Conservation (phyloP, 2,888 invertebrate species). For the Sarcophaga caerulescens region DNA sequence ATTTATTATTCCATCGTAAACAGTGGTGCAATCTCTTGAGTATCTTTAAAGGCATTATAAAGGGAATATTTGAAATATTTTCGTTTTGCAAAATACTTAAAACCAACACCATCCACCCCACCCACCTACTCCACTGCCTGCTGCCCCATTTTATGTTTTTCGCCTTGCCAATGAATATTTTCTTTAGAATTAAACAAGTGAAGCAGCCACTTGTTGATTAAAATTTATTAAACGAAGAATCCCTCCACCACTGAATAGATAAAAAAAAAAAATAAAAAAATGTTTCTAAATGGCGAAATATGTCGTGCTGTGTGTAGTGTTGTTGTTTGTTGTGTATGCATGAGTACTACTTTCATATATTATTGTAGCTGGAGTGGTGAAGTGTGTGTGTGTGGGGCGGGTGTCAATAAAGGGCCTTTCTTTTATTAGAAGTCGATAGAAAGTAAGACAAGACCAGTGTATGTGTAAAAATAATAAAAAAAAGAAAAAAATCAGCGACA, state of each 20-base stretch:
- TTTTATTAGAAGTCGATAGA: neutral
- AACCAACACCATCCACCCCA: no score
- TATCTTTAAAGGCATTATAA: conserved; percentile 17
- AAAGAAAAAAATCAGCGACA: neutral
- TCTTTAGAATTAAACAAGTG: neutral
- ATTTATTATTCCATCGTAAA: neutral
- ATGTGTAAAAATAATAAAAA: no score
- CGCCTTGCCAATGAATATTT: neutral
- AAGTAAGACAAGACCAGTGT: neutral
- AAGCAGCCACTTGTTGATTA: conserved; percentile 62
- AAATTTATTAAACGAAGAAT: conserved; percentile 50
- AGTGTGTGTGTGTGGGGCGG: neutral
- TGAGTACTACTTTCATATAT: neutral
- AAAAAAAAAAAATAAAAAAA: no score
- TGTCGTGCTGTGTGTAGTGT: no score
- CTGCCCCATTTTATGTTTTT: no score
- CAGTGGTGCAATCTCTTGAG: neutral
- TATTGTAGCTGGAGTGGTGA: neutral
- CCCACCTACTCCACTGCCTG: no score
- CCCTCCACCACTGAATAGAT: conserved; percentile 6
- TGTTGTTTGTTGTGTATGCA: no score
- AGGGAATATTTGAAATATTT: conserved; percentile 29
- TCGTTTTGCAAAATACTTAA: no score
- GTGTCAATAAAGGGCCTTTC: neutral
- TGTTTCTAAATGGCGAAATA: no score